phyloP scores from a whole-genome alignment of 1,140 invertebrate species.

The Paraescarpia echinospica region DNA sequence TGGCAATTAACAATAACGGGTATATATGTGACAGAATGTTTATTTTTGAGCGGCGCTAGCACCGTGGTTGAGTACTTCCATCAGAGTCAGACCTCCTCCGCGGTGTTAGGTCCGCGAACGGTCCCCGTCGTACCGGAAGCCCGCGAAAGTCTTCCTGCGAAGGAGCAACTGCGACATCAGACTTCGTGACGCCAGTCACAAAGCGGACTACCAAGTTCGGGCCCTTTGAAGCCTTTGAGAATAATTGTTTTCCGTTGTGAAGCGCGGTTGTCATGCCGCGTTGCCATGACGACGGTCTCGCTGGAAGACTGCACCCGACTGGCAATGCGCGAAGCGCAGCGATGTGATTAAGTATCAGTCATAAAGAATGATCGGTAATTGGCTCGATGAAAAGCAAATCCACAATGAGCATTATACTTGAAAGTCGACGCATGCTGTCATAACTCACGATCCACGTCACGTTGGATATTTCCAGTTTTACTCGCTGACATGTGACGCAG shows the following conservation, averaged over 20 bases:
- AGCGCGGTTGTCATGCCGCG: not conserved
- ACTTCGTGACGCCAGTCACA: not conserved
- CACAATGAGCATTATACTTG: not conserved
- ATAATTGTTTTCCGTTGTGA: not conserved
- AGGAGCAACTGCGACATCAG: not conserved
- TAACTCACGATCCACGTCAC: not conserved
- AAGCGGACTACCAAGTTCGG: not conserved
- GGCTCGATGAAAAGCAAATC: not conserved
- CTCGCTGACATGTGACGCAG: not conserved
- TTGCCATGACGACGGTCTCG: not conserved
- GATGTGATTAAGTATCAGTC: not conserved
- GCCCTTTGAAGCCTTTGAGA: not conserved
- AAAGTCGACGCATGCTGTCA: not conserved
- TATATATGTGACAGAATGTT: no score
- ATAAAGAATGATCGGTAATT: not conserved
- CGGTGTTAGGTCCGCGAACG: not conserved
- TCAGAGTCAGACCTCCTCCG: not conserved
- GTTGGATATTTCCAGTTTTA: not conserved
- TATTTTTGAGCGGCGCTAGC: no score
- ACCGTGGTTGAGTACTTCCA: not conserved
- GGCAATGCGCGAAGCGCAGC: no score
- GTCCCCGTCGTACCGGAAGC: not conserved
- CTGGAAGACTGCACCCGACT: not conserved
- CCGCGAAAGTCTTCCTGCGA: not conserved
- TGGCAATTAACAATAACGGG: no score